Conservation (phyloP, 2,113 vertebrate genomes). For the Psammodynastes pulverulentus region DNA sequence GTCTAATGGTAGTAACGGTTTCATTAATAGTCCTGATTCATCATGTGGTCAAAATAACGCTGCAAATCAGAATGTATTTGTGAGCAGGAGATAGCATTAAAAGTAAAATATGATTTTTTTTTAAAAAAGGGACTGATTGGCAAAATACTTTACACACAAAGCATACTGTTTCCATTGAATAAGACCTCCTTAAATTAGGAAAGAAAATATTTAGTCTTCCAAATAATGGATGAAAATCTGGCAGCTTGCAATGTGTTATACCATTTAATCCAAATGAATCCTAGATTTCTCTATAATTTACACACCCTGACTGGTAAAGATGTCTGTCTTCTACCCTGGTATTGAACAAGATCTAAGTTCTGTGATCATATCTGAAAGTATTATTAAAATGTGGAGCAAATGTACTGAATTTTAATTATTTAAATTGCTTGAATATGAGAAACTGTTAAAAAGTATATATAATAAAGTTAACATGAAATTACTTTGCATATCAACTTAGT, state of each 20-base stretch:
- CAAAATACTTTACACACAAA: not conserved
- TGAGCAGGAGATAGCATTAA: not conserved
- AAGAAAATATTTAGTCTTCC: not conserved
- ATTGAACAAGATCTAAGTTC: not conserved
- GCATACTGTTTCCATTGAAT: not conserved
- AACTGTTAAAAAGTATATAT: not conserved
- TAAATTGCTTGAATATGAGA: not conserved
- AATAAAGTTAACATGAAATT: not conserved
- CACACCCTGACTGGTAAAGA: not conserved
- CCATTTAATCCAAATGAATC: not conserved
- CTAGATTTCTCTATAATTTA: not conserved
- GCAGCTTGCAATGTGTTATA: not conserved
- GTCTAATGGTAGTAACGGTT: conserved; percentile 2
- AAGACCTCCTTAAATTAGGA: not conserved
- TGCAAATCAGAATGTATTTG: conserved; percentile 16
- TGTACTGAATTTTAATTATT: not conserved
- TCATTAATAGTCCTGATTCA: not conserved
- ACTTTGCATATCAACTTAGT: not conserved
- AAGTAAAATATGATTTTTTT: not conserved
- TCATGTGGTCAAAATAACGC: not conserved
- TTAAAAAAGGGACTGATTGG: not conserved
- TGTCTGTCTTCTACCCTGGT: not conserved
- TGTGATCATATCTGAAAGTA: not conserved
- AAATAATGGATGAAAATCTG: not conserved
- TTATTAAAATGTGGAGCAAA: not conserved